A percentile compares a stretch with the other conserved stretches of the same genome.
phyloP scores from a whole-genome alignment of 2,888 invertebrate genomes.

The Cantharis flavilabris region DNA sequence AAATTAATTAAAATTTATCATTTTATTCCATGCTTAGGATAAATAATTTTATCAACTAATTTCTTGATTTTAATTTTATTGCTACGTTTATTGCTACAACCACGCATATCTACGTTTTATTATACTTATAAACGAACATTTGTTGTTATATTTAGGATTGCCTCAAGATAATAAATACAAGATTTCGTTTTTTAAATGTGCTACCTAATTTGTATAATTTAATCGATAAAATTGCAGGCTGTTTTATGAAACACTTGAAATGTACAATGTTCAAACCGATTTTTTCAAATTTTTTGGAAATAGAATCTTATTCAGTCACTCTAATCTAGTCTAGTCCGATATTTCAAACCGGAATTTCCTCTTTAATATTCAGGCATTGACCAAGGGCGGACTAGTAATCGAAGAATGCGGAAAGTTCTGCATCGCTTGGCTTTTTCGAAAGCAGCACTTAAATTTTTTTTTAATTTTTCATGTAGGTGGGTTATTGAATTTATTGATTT shows the following conservation, averaged over 20 bases:
- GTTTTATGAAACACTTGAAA: too few relatives aligned
- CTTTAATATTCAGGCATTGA: neutral
- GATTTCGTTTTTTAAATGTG: neutral
- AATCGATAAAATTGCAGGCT: neutral
- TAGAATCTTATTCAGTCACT: too few relatives aligned
- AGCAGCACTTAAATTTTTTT: neutral
- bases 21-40: neutral
- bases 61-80: neutral
- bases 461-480: neutral
- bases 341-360: neutral
- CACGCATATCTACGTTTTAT: neutral
- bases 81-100: neutral
- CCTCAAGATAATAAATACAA: neutral
- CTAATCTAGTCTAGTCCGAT: neutral
- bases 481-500: neutral
- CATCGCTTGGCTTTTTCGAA: neutral
- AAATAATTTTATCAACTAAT: neutral
- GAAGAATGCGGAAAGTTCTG: neutral
- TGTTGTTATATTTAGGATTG: neutral
- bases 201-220: neutral
- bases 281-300: too few relatives aligned
- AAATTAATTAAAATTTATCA: neutral
- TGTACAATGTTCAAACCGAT: too few relatives aligned
- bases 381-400: neutral
- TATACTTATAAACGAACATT: neutral